Evolutionary conservation across 30 jellyfish, hydroid and myxozoan species (phyloP).

Genomic region (Haliclystus octoradiatus): DNA sequence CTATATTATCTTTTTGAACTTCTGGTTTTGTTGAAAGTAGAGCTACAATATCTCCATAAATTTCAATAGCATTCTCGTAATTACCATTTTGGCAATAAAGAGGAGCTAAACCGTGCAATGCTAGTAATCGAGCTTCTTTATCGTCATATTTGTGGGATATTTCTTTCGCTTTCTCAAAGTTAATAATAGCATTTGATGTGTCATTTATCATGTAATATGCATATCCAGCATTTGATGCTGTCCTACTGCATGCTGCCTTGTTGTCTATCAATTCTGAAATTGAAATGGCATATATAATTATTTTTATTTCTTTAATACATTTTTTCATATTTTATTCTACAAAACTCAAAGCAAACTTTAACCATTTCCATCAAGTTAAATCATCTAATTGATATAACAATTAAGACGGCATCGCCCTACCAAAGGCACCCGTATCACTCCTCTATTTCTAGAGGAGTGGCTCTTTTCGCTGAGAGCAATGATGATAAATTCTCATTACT

Average conservation of each 20-base stretch:
- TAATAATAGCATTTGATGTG: conserved; percentile 26
- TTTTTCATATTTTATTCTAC: no score
- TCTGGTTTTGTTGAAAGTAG: conserved; percentile 23
- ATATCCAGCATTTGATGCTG: conserved; percentile 50
- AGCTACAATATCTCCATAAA: conserved; percentile 49
- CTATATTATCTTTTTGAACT: conserved; percentile 21
- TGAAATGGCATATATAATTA: not conserved
- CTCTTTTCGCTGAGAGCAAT: no score
- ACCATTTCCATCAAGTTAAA: no score
- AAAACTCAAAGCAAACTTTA: no score
- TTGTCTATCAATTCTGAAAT: conserved; percentile 62
- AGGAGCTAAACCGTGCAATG: conserved; percentile 60
- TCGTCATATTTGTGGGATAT: conserved; percentile 65
- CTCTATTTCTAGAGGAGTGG: no score
- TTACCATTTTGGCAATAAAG: conserved; percentile 38
- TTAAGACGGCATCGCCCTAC: no score
- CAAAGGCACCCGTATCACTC: no score
- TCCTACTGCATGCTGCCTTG: conserved; percentile 44
- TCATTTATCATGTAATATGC: conserved; percentile 55
- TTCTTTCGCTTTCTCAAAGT: conserved; percentile 60
- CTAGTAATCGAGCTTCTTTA: conserved; percentile 47
- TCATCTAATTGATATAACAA: no score
- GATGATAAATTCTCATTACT: no score
- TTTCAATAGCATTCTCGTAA: conserved; percentile 51
- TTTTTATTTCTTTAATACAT: no score